phyloP scores from a whole-genome alignment of 2,113 vertebrate genomes.

The Columbina picui region DNA sequence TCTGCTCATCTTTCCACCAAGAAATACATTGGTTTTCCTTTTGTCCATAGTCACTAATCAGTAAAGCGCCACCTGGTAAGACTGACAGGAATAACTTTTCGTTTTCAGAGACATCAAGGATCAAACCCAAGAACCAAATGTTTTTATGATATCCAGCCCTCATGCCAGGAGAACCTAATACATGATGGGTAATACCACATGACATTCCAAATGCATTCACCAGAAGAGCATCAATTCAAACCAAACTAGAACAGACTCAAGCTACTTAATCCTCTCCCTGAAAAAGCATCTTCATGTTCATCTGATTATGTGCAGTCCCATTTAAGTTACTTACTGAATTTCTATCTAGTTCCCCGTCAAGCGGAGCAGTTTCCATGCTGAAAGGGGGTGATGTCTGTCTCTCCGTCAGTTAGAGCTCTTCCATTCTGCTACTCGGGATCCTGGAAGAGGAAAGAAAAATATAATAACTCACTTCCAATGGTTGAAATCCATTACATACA shows the following conservation, averaged over 20 bases:
- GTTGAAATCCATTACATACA: not conserved
- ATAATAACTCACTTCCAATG: not conserved
- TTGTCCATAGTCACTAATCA: not conserved
- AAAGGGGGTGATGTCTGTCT: conserved; percentile 14
- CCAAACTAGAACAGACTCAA: not conserved
- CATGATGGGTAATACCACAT: not conserved
- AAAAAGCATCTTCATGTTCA: not conserved
- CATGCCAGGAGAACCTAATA: not conserved
- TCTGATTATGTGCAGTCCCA: not conserved
- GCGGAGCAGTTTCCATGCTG: conserved; percentile 72
- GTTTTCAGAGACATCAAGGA: not conserved
- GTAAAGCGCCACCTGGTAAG: not conserved
- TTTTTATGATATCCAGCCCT: not conserved
- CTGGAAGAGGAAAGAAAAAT: conserved; percentile 12
- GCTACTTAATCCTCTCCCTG: not conserved
- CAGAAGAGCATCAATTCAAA: not conserved
- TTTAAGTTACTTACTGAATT: conserved; percentile 74
- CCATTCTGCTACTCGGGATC: conserved; percentile 57
- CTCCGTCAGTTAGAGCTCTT: conserved; percentile 39
- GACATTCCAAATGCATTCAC: not conserved
- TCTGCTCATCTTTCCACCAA: not conserved
- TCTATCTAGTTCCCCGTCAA: conserved; percentile 76
- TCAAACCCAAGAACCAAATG: not conserved
- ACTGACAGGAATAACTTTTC: not conserved
- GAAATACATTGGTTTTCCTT: not conserved